Evolutionary conservation across 2,888 invertebrate genomes (phyloP), one percentile per base, ranked within the genome.

Genomic region (Aspidapion aeneum): DNA sequence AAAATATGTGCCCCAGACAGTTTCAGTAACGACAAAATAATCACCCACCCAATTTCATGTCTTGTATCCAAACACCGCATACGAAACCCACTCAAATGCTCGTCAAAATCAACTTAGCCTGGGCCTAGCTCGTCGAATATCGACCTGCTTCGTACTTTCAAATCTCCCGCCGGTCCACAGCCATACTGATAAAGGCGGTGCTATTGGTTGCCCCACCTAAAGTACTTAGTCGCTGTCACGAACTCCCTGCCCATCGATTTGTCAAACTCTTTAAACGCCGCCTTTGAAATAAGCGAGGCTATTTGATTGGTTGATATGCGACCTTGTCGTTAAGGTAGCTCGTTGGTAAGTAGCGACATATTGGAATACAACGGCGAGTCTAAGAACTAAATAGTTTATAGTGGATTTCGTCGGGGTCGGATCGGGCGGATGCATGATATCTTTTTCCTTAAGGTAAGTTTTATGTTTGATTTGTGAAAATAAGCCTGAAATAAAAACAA

Each of bases 121-220:
- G 49, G n/a, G n/a, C 49, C 49, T 12, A 12, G 18, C 17, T 5
- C 52, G 17, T 18, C 3, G 3, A 5, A 52, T 52, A 52, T 52
- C 19, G 52, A 52, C 52, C 52, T n/a, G 52, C 19, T 5, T 9
- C 19, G 5, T 5, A 63, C 52, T 63, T 79, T 79, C 71, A 71
- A 78, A 79, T 74, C 78, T 79, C 74, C 74, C 79, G 80, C 76
- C 71, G 67, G 67, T 61, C 63, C 75, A 78, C 74, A 75, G 79
- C 81, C 81, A 81, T 81, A 76, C 78, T 73, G 76, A 75, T 79
- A 78, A 77, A 78, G 80, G 80, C 75, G 75, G 78, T 76, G 73
- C 76, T 12, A 74, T 73, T 73, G 69, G 71, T 70, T 71, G 79
- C 80, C 78, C 80, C 81, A 78, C 80, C 81, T 81, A 75, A 75